Evolutionary conservation across 1,140 invertebrate species (phyloP), one percentile per base, ranked within the genome.

Genomic region (Dreissena polymorpha): DNA sequence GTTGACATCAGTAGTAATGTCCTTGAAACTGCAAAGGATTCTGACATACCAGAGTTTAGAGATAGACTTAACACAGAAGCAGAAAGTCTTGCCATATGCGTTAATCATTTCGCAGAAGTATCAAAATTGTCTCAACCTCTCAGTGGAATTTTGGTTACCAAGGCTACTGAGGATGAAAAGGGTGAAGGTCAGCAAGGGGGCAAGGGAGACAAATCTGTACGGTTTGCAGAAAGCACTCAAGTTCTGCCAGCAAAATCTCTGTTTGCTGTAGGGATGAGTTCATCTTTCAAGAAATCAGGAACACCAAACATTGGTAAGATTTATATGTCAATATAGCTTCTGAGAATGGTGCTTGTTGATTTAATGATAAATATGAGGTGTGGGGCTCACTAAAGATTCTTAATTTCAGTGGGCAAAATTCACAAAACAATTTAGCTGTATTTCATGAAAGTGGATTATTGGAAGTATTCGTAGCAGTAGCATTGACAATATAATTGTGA

Each of bases 1-100:
- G 65, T 88, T 71, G 87, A 88, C 53, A 86, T 88, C 67, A 76
- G 83, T 10, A 67, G 77, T 63, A 74, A 76, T 29, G 65, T 51
- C 16, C 25, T 39, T 39, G 39, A 39, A 39, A 39, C 39, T 39
- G 39, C 39, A 39, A 39, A 76, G n/a, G 23, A 64, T 57, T 51
- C 53, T 25, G 63, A 83, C 7, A 60, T 49, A 25, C 67, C 72
- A 27, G 65, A 50, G 69, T 27, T 21, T 39, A 39, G 39, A 39
- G 8, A 39, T 39, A 39, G 39, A 39, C 39, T 39, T 21, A 49
- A 83, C 64, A 13, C 63, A 50, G 49, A 63, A 27, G 71, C 29
- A 68, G 67, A 68, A 3, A 21, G 18, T 68, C 14, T 23, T 16
- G 67, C 18, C 3, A 18, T 23, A n/a, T 7, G 29, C 8, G 21